These are phyloP conservation scores for Drosophila imparisetae DNA, from an alignment of 2,888 invertebrate species.

Conservation along the genomic window DNA sequence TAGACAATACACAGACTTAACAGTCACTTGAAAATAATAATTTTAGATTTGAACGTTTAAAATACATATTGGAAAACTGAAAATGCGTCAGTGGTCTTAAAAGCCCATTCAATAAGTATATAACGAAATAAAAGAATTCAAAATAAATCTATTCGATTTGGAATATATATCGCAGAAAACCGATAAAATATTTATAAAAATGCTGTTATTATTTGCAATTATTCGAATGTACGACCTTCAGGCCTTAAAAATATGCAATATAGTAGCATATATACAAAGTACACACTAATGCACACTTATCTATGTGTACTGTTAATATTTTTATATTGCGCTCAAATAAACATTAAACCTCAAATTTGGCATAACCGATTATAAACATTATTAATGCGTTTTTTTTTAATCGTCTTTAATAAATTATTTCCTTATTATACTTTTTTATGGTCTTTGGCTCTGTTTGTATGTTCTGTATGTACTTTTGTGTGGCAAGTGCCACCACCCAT, in stretches of 20 bases:
- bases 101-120: not conserved
- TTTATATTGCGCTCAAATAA: conserved; percentile 10
- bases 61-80: not conserved
- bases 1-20: conserved; percentile 1
- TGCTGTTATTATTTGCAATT: not conserved
- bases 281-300: conserved; percentile 2
- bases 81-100: not conserved
- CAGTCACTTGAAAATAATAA: not conserved
- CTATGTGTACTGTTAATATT: not conserved
- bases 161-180: not conserved
- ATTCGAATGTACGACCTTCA: not conserved
- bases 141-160: not conserved
- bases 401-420: conserved; percentile 25
- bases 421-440: conserved; percentile 22
- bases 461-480: not conserved
- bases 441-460: not conserved
- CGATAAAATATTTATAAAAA: not conserved
- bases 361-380: conserved; percentile 19
- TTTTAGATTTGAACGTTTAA: not conserved
- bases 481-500: not conserved
- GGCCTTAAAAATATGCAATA: not conserved
- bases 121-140: not conserved
- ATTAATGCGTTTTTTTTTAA: conserved; percentile 20
- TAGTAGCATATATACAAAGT: not conserved
- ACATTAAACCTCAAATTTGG: conserved; percentile 33